phyloP scores from a whole-genome alignment of 2,797 vertebrate genomes.

The Aeoliscus strigatus region DNA sequence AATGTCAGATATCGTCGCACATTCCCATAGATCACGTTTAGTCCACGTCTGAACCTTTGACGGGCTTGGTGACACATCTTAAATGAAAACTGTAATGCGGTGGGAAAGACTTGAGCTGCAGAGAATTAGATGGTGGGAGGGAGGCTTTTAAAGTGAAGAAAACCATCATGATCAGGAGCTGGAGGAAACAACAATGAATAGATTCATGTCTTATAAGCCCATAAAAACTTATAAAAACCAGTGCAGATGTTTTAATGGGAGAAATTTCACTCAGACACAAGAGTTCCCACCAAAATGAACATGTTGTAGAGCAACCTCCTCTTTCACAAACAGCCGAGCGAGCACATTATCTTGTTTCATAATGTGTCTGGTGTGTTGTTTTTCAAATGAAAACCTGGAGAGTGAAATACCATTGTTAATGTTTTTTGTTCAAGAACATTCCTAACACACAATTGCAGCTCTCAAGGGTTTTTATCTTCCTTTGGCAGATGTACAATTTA shows the following conservation, averaged over 20 bases:
- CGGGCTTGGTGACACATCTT: slow-evolving; percentile 9
- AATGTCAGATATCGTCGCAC: slow-evolving; percentile 24
- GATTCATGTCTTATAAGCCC: too few species aligned
- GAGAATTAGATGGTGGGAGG: slow-evolving; percentile 2
- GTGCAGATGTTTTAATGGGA: too few species aligned
- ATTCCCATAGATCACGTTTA: slow-evolving; percentile 7
- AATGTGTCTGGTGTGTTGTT: not conserved
- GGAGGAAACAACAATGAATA: too few species aligned
- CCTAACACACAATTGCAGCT: too few species aligned
- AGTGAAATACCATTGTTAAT: too few species aligned
- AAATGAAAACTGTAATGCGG: slow-evolving; percentile 31
- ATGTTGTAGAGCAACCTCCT: not conserved
- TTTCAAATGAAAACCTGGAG: not conserved
- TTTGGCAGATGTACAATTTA: slow-evolving; percentile 7
- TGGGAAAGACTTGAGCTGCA: too few species aligned
- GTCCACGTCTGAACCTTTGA: slow-evolving; percentile 8
- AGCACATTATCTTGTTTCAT: not conserved
- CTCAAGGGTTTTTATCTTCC: slow-evolving; percentile 16
- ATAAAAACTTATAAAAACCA: too few species aligned
- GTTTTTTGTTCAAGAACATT: too few species aligned
- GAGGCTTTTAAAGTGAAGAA: not conserved
- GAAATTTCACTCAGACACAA: too few species aligned
- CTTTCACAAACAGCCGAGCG: not conserved
- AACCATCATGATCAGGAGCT: too few species aligned
- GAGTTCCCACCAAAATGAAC: too few species aligned